A percentile compares a stretch with the other conserved stretches of the same genome.
Conservation (phyloP, 2,888 invertebrate genomes). For the Maniola hyperantus region DNA sequence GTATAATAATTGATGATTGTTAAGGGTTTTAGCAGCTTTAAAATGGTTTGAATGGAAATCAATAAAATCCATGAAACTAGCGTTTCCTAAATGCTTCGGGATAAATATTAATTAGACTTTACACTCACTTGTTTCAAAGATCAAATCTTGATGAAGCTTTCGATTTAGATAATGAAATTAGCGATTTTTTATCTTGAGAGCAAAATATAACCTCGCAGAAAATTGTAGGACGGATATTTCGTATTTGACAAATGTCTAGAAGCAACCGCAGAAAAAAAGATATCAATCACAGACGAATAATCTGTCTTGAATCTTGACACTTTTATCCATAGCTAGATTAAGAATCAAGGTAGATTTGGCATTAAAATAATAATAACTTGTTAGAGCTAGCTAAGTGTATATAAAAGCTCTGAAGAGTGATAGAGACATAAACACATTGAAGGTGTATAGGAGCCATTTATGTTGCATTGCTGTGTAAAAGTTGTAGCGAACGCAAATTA, state of each 20-base stretch:
- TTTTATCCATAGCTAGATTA: no score
- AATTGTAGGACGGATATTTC: not conserved
- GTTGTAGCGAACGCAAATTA: no score
- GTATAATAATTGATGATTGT: not conserved
- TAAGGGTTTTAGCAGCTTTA: not conserved
- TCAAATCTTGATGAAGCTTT: not conserved
- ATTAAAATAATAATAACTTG: no score
- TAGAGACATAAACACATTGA: no score
- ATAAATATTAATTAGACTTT: not conserved
- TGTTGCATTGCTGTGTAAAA: no score
- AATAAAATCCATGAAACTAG: not conserved
- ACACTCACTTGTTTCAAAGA: conserved; percentile 20
- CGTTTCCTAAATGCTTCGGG: not conserved
- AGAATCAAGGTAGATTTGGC: no score
- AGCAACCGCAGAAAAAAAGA: no score
- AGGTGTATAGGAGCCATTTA: no score
- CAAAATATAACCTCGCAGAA: conserved; percentile 28
- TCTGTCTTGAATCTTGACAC: no score
- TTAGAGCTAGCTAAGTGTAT: no score
- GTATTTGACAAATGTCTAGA: not conserved
- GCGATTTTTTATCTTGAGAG: conserved; percentile 12
- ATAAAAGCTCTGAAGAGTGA: no score
- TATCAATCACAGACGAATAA: no score
- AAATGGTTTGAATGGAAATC: conserved; percentile 3
- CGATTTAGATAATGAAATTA: conserved; percentile 20